These are phyloP conservation scores for Hylaeus anthracinus DNA, from an alignment of 1,140 invertebrate species.

Conservation along the genomic window DNA sequence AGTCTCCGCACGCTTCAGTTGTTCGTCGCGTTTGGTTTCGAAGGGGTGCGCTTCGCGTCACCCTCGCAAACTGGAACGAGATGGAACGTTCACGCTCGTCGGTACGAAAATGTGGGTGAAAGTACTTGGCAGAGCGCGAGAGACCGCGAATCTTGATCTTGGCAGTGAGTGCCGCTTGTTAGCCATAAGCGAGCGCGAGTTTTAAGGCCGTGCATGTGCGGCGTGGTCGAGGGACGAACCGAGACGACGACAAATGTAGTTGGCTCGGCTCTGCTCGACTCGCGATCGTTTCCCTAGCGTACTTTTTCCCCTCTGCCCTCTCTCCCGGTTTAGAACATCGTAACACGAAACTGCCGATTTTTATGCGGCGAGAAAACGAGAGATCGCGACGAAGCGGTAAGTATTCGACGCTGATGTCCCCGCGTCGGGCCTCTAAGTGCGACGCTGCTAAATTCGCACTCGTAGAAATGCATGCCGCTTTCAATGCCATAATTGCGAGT, in stretches of 20 bases:
- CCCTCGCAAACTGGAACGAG: not conserved
- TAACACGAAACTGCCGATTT: slow-evolving; percentile 46
- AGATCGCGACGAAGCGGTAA: slow-evolving; percentile 1
- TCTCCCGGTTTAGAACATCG: slow-evolving; percentile 56
- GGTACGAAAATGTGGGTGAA: slow-evolving; percentile 2
- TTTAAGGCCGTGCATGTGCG: slow-evolving; percentile 53
- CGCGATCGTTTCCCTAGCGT: slow-evolving; percentile 41
- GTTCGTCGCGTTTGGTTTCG: slow-evolving; percentile 22
- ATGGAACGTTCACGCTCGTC: not conserved
- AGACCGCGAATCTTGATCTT: slow-evolving; percentile 64
- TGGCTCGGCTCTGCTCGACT: slow-evolving; percentile 52
- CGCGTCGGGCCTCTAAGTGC: not conserved
- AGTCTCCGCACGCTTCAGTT: not conserved
- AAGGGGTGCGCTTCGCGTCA: not conserved
- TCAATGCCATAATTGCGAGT: slow-evolving; percentile 38
- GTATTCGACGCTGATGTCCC: not conserved
- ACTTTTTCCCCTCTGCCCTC: slow-evolving; percentile 17
- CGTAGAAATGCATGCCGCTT: no score
- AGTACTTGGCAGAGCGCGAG: slow-evolving; percentile 27
- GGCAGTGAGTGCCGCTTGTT: slow-evolving; percentile 62
- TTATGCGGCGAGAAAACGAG: not conserved
- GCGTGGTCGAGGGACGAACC: slow-evolving; percentile 16
- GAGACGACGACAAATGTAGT: slow-evolving; percentile 65
- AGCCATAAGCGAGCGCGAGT: slow-evolving; percentile 52
- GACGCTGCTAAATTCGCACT: not conserved